phyloP scores from a whole-genome alignment of 2,113 vertebrate genomes.

The Malurus elegans region DNA sequence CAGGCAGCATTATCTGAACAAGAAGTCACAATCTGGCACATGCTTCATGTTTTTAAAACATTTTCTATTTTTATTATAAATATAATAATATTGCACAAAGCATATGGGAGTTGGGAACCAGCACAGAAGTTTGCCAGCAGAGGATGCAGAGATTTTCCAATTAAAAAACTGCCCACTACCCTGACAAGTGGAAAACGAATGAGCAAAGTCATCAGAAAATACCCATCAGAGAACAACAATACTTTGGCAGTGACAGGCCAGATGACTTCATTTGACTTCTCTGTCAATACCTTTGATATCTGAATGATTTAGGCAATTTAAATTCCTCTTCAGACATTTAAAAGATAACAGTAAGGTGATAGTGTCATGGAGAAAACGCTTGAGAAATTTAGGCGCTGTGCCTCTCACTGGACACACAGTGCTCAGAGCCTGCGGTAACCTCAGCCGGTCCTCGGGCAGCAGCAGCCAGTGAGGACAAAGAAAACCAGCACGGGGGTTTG shows the following conservation, averaged over 20 bases:
- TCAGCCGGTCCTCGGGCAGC: background rate
- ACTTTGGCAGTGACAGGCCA: background rate
- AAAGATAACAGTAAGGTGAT: background rate
- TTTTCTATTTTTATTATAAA: background rate
- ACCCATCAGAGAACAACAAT: background rate
- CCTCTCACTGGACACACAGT: background rate
- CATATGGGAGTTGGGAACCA: background rate
- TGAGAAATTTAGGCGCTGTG: background rate
- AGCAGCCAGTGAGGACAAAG: background rate
- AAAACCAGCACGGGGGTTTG: background rate
- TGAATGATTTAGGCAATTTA: background rate
- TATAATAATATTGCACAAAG: background rate
- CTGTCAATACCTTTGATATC: background rate
- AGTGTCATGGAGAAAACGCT: background rate
- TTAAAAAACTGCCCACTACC: background rate
- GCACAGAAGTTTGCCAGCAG: background rate
- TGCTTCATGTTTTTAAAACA: background rate
- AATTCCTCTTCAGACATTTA: background rate
- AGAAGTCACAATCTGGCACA: background rate
- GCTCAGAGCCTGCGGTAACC: background rate
- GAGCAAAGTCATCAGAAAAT: conserved; percentile 2
- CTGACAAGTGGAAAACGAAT: background rate
- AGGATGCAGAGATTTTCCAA: background rate
- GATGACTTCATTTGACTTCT: background rate
- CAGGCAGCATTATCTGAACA: background rate